These are phyloP conservation scores for Macropis europaea DNA, from an alignment of 2,888 invertebrate genomes.

Conservation along the genomic window DNA sequence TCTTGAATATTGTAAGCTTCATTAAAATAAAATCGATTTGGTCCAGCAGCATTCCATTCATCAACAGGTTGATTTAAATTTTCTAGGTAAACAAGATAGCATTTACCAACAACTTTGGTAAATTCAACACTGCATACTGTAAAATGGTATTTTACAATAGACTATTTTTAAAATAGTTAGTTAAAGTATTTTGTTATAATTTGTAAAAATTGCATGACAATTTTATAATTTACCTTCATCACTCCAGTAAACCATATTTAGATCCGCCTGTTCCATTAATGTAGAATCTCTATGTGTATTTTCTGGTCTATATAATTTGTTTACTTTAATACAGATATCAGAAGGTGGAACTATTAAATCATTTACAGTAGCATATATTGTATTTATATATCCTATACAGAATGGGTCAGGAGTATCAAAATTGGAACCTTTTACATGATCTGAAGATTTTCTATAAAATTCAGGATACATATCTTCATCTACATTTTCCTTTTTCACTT, in stretches of 20 bases:
- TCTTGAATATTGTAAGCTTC: constrained; percentile 84
- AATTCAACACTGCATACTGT: constrained; percentile 82
- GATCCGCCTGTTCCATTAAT: constrained; percentile 83
- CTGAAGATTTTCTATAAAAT: constrained; percentile 88
- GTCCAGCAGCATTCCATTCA: constrained; percentile 85
- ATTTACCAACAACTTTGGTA: constrained; percentile 85
- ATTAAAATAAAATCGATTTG: constrained; percentile 87
- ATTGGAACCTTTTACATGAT: constrained; percentile 87
- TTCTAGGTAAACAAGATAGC: constrained; percentile 85
- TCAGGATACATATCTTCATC: constrained; percentile 91
- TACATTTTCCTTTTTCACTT: constrained; percentile 79
- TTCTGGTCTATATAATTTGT: constrained; percentile 88
- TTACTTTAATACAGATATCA: constrained; percentile 85
- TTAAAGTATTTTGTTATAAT: background rate
- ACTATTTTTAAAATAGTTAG: background rate
- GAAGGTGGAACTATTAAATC: constrained; percentile 81
- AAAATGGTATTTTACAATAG: constrained; percentile 50
- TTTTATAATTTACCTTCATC: constrained; percentile 83
- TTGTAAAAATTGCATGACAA: background rate
- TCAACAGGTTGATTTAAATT: constrained; percentile 81
- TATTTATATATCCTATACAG: constrained; percentile 86
- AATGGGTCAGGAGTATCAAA: constrained; percentile 88
- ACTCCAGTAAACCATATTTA: constrained; percentile 89
- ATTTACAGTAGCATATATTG: constrained; percentile 82
- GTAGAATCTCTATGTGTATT: constrained; percentile 84